Conservation (phyloP, 2,888 invertebrate species). For the Hypomecis atomaria region DNA sequence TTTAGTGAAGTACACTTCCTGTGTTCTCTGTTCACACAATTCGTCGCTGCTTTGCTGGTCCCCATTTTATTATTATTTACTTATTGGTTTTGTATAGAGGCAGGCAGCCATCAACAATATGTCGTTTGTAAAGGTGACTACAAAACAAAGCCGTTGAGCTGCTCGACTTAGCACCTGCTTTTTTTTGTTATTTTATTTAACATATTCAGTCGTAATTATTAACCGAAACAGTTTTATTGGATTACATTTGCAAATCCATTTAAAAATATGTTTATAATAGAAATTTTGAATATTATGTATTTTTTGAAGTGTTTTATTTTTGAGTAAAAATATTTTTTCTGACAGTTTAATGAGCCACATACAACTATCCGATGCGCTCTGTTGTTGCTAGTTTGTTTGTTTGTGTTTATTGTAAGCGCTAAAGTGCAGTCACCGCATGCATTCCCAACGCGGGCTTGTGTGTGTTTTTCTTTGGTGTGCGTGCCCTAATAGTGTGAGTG, state of each 20-base stretch:
- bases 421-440: slow-evolving; percentile 85
- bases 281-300: background rate
- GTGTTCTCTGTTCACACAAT: slow-evolving; percentile 73
- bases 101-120: slow-evolving; percentile 79
- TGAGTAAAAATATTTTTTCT: slow-evolving; percentile 26
- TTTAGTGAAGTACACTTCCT: slow-evolving; percentile 74
- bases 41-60: slow-evolving; percentile 66
- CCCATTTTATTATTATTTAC: slow-evolving; percentile 80
- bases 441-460: slow-evolving; percentile 73
- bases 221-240: slow-evolving; percentile 11
- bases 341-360: slow-evolving; percentile 49
- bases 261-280: background rate
- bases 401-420: slow-evolving; percentile 83
- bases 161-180: slow-evolving; percentile 76
- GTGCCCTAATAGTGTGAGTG: slow-evolving; percentile 68
- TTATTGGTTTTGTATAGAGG: slow-evolving; percentile 80
- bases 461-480: slow-evolving; percentile 64
- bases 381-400: slow-evolving; percentile 78
- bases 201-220: slow-evolving; percentile 21
- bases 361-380: slow-evolving; percentile 65
- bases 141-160: slow-evolving; percentile 80
- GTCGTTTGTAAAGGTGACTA: slow-evolving; percentile 81
- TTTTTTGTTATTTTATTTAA: slow-evolving; percentile 53
- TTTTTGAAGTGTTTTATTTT: slow-evolving; percentile 1
- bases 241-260: slow-evolving; percentile 6